A percentile compares a stretch with the other conserved stretches of the same genome.
Evolutionary conservation across 2,797 vertebrate species (phyloP).

Genomic region (Triplophysa yarkandensis): DNA sequence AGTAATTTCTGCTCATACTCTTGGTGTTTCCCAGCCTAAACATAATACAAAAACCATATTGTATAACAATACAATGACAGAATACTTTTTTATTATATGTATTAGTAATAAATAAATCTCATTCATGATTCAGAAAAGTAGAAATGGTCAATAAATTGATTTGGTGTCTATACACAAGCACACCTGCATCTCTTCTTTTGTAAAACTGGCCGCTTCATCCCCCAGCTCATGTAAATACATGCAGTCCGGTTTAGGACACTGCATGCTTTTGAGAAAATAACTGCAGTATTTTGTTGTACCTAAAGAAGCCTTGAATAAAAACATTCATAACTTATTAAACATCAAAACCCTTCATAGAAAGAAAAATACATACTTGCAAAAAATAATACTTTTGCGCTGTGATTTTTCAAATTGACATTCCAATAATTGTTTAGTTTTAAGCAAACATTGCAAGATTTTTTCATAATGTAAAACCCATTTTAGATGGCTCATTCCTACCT

Average conservation of each 20-base stretch:
- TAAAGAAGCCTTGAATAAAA: slow-evolving; percentile 88
- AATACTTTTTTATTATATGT: neutral
- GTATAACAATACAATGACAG: neutral
- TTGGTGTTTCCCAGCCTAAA: slow-evolving; percentile 87
- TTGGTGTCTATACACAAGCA: neutral
- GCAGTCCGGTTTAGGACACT: slow-evolving; percentile 98
- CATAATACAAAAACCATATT: slow-evolving; percentile 3
- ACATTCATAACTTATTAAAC: slow-evolving; percentile 1
- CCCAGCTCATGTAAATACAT: slow-evolving; percentile 99
- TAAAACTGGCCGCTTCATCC: slow-evolving; percentile 98
- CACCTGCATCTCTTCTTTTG: slow-evolving; percentile 99
- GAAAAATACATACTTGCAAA: neutral
- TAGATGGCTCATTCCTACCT: slow-evolving; percentile 74
- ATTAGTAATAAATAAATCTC: too few relatives aligned
- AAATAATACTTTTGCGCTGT: neutral
- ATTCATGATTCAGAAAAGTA: neutral
- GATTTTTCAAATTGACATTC: neutral
- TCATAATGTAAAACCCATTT: too few relatives aligned
- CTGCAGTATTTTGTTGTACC: slow-evolving; percentile 99
- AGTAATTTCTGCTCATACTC: slow-evolving; percentile 90
- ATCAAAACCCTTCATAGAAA: neutral
- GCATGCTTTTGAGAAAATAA: slow-evolving; percentile 99
- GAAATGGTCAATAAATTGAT: neutral
- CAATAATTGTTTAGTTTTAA: neutral
- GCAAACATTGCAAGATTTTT: too few relatives aligned